Percentiles rank a stretch among this genome's conserved stretches.
These are phyloP conservation scores for Megaleporinus macrocephalus DNA, from an alignment of 2,113 vertebrate genomes.

Conservation along the genomic window DNA sequence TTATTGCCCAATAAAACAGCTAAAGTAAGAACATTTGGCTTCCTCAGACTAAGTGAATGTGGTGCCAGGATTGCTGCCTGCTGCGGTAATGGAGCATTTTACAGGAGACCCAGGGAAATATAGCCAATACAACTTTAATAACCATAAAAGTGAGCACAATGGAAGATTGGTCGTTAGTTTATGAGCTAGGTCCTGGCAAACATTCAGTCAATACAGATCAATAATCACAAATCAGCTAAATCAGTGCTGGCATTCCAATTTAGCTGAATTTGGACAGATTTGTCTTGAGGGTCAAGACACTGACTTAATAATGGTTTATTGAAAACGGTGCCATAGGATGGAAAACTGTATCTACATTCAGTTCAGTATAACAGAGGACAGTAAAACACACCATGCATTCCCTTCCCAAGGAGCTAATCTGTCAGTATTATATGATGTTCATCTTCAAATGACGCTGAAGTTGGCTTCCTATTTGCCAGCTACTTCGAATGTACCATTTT, in stretches of 20 bases:
- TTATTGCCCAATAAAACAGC: not conserved
- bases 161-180: not conserved
- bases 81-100: not conserved
- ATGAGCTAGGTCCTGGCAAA: not conserved
- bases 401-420: no score
- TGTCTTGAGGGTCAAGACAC: not conserved
- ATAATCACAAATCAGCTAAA: not conserved
- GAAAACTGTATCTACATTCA: no score
- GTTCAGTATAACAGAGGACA: no score
- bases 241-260: not conserved
- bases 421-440: no score
- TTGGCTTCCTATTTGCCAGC: no score
- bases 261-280: not conserved
- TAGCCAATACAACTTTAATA: not conserved
- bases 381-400: no score
- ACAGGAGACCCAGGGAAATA: not conserved
- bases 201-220: not conserved
- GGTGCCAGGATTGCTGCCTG: not conserved
- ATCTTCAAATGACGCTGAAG: no score
- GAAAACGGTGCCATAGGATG: not conserved
- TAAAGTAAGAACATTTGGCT: not conserved
- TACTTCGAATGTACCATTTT: no score
- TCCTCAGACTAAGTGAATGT: not conserved
- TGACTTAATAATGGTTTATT: not conserved
- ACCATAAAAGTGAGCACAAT: not conserved